These are phyloP conservation scores for Prosopocoilus inquinatus DNA, from an alignment of 2,888 invertebrate species.

Conservation along the genomic window DNA sequence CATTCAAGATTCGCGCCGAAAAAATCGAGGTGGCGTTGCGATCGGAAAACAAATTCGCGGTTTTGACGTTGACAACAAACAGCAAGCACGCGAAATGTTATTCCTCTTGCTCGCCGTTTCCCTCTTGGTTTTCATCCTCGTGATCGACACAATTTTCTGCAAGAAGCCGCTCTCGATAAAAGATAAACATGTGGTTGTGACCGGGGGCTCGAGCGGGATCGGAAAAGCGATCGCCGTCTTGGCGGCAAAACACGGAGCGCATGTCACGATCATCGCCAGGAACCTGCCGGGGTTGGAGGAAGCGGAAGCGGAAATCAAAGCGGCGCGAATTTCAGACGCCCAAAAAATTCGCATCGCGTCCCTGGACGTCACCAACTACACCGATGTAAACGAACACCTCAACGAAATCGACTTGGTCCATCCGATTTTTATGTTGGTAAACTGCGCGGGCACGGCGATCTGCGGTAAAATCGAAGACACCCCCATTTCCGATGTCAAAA, in stretches of 20 bases:
- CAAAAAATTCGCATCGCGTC: slow-evolving; percentile 65
- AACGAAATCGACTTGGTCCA: slow-evolving; percentile 68
- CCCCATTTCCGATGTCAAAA: slow-evolving; percentile 62
- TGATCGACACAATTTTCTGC: neutral
- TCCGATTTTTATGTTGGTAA: slow-evolving; percentile 85
- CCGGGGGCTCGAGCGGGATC: slow-evolving; percentile 96
- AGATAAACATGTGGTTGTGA: slow-evolving; percentile 69
- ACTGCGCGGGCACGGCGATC: slow-evolving; percentile 88
- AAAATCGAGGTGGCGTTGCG: too few species aligned
- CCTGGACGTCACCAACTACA: slow-evolving; percentile 61
- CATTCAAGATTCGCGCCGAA: too few species aligned
- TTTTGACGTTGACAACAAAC: too few species aligned
- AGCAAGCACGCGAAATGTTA: too few species aligned
- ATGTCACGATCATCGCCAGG: slow-evolving; percentile 89
- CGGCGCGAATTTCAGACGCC: slow-evolving; percentile 48
- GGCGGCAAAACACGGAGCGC: slow-evolving; percentile 76
- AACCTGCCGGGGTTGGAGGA: slow-evolving; percentile 66
- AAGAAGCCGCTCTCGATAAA: slow-evolving; percentile 18
- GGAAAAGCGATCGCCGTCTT: slow-evolving; percentile 81
- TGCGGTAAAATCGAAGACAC: slow-evolving; percentile 81
- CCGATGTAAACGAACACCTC: slow-evolving; percentile 49
- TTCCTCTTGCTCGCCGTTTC: too few species aligned
- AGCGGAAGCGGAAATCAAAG: slow-evolving; percentile 61
- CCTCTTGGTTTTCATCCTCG: neutral
- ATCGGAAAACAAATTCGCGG: too few species aligned